phyloP scores from a whole-genome alignment of 2,888 invertebrate species.

The Tetragonisca angustula region DNA sequence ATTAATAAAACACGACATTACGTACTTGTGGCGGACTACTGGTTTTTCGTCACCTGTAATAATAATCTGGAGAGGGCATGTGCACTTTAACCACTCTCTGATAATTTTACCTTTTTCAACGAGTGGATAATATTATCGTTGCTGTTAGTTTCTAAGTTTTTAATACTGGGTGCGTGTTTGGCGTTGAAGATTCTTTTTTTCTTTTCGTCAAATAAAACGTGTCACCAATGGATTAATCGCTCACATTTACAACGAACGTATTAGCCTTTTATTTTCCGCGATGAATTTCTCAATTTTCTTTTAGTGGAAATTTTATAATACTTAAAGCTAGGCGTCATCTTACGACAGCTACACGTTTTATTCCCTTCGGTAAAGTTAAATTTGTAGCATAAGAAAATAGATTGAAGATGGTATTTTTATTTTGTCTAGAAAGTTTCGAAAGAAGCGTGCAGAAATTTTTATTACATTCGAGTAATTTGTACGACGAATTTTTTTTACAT shows the following conservation, averaged over 20 bases:
- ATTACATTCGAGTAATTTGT: not conserved
- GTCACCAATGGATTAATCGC: too few species aligned
- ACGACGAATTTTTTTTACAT: not conserved
- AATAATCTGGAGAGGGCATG: too few species aligned
- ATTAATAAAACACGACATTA: conserved; percentile 79
- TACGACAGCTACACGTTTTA: not conserved
- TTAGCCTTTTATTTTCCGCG: too few species aligned
- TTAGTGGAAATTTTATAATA: not conserved
- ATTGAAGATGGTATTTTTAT: not conserved
- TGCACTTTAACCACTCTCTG: not conserved
- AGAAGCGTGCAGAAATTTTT: too few species aligned
- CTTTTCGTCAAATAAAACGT: too few species aligned
- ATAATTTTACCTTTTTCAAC: not conserved
- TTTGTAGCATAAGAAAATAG: too few species aligned
- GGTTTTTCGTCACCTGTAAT: not conserved
- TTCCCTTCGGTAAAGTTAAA: not conserved
- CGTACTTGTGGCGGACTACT: conserved; percentile 51
- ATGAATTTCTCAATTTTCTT: not conserved
- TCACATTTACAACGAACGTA: too few species aligned
- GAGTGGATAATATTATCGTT: not conserved
- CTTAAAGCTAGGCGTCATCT: not conserved
- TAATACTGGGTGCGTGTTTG: too few species aligned
- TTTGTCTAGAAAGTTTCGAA: not conserved
- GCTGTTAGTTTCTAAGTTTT: not conserved
- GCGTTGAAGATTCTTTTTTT: too few species aligned